These are phyloP conservation scores for Micrasema longulum DNA, from an alignment of 1,140 invertebrate species.

Conservation along the genomic window DNA sequence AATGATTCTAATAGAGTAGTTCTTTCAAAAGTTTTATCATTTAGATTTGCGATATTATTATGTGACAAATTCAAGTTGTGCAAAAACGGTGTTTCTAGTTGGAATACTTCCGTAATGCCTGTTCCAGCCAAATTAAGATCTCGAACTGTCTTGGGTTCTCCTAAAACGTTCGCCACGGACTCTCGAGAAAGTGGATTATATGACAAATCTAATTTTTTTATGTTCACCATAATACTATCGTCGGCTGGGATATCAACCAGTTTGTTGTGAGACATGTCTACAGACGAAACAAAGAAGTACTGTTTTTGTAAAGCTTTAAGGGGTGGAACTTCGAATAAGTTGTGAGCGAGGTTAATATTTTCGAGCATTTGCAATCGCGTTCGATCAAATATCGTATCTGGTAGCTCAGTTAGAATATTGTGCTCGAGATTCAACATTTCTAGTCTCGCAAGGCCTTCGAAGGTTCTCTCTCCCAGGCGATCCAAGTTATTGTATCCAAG, in stretches of 20 bases:
- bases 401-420: conserved; percentile 80
- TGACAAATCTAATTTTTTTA: conserved; percentile 88
- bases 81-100: conserved; percentile 89
- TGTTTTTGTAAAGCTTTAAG: conserved; percentile 83
- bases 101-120: conserved; percentile 74
- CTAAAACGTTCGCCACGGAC: conserved; percentile 80
- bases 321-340: conserved; percentile 83
- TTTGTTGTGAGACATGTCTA: conserved; percentile 84
- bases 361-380: conserved; percentile 82
- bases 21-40: conserved; percentile 77
- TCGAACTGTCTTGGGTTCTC: conserved; percentile 89
- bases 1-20: conserved; percentile 82
- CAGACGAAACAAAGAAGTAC: conserved; percentile 81
- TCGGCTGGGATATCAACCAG: conserved; percentile 84
- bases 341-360: conserved; percentile 82
- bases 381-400: conserved; percentile 87
- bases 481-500: conserved; percentile 82
- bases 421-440: conserved; percentile 80
- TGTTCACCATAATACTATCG: conserved; percentile 86
- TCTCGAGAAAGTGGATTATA: conserved; percentile 84
- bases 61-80: conserved; percentile 83
- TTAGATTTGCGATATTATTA: conserved; percentile 78
- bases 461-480: conserved; percentile 80
- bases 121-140: conserved; percentile 85
- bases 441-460: conserved; percentile 83